Conservation (phyloP, 2,113 vertebrate species). For the Dicrurus megarhynchus region DNA sequence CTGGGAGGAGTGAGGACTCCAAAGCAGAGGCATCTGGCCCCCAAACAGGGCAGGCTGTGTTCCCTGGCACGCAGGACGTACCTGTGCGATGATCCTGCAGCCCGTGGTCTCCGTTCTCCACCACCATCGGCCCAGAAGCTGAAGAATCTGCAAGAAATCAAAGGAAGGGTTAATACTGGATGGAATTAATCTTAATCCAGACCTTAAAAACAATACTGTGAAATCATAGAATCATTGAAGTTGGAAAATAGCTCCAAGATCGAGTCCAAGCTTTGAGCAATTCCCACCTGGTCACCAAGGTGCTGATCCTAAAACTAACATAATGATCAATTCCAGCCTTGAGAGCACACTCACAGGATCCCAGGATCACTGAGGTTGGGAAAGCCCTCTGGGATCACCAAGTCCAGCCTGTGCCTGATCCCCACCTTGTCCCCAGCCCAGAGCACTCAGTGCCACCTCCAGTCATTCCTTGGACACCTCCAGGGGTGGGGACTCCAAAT, state of each 20-base stretch:
- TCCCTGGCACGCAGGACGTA: not conserved
- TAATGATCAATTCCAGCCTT: not conserved
- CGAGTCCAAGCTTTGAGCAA: fast-evolving
- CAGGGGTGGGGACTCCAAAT: not conserved
- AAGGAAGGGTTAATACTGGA: not conserved
- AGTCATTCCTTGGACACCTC: fast-evolving
- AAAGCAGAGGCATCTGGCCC: not conserved
- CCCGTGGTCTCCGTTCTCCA: conserved; percentile 86
- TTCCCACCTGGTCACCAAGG: too few species aligned
- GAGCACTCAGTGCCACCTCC: not conserved
- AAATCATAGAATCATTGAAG: fast-evolving
- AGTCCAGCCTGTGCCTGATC: fast-evolving
- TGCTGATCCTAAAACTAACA: not conserved
- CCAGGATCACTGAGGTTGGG: not conserved
- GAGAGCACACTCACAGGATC: not conserved
- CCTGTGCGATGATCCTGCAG: conserved; percentile 62
- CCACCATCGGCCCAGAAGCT: conserved; percentile 64
- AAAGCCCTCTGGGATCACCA: not conserved
- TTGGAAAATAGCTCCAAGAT: not conserved
- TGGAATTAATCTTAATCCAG: not conserved
- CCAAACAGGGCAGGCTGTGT: fast-evolving
- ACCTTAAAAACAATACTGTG: fast-evolving
- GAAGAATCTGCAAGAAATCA: conserved; percentile 54
- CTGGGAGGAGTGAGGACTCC: not conserved
- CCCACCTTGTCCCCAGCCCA: not conserved